Percentiles rank a stretch among this genome's conserved stretches.
Evolutionary conservation across 2,888 invertebrate species (phyloP).

Genomic region (Operophtera brumata): DNA sequence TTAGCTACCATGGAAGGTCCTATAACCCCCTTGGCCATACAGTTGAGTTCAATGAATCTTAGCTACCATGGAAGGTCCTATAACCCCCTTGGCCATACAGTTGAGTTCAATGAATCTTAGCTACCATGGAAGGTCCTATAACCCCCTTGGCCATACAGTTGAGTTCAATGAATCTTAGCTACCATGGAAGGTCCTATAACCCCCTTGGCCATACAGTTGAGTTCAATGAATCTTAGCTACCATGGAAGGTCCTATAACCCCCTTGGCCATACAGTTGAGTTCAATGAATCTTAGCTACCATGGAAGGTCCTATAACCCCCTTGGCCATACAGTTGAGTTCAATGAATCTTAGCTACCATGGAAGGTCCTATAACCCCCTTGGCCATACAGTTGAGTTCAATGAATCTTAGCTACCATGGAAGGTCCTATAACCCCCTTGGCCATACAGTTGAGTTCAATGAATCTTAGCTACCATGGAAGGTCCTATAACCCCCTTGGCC

Average conservation of each 20-base stretch:
- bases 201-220: not conserved
- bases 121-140: conserved; percentile 5
- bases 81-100: not conserved
- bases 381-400: too few species aligned
- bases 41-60: too few species aligned
- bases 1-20: conserved; percentile 9
- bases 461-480: conserved; percentile 11
- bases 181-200: conserved; percentile 1
- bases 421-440: not conserved
- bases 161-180: conserved; percentile 3
- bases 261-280: too few species aligned
- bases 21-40: not conserved
- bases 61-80: conserved; percentile 7
- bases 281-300: conserved; percentile 7
- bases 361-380: not conserved
- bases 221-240: conserved; percentile 5
- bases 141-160: not conserved
- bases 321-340: too few species aligned
- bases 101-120: not conserved
- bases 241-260: not conserved
- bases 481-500: conserved; percentile 1
- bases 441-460: too few species aligned
- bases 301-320: not conserved
- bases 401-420: conserved; percentile 10
- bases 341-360: conserved; percentile 9